These are phyloP conservation scores for Aquatica leii DNA, from an alignment of 2,888 invertebrate species.

Conservation along the genomic window DNA sequence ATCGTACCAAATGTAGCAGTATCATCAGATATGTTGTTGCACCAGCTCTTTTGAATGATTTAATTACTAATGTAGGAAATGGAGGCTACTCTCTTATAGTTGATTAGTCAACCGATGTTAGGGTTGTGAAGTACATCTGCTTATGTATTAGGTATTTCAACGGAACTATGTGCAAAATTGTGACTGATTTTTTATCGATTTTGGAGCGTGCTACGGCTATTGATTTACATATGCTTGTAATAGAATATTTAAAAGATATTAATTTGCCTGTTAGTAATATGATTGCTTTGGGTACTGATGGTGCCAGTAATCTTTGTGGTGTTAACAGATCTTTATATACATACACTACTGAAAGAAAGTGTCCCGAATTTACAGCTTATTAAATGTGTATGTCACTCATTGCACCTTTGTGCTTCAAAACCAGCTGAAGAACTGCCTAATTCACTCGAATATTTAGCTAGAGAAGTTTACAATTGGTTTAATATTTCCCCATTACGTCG, in stretches of 20 bases:
- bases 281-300: no score
- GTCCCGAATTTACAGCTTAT: not conserved
- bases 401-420: not conserved
- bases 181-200: not conserved
- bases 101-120: not conserved
- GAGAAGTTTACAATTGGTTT: no score
- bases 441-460: not conserved
- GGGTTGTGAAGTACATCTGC: not conserved
- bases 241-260: not conserved
- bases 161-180: not conserved
- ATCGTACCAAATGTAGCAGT: not conserved
- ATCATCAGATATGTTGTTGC: no score
- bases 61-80: not conserved
- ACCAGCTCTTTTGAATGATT: no score
- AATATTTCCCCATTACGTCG: no score
- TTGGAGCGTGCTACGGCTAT: not conserved
- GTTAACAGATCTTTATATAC: not conserved
- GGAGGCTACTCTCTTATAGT: not conserved
- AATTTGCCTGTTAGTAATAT: not conserved
- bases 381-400: not conserved
- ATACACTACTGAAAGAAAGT: not conserved
- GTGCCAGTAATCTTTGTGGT: not conserved
- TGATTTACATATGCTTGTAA: not conserved
- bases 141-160: not conserved
- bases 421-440: not conserved